A percentile compares a stretch with the other conserved stretches of the same genome.
These are phyloP conservation scores for Anarhynchus alexandrinus DNA, from an alignment of 2,113 vertebrate species.

Conservation along the genomic window DNA sequence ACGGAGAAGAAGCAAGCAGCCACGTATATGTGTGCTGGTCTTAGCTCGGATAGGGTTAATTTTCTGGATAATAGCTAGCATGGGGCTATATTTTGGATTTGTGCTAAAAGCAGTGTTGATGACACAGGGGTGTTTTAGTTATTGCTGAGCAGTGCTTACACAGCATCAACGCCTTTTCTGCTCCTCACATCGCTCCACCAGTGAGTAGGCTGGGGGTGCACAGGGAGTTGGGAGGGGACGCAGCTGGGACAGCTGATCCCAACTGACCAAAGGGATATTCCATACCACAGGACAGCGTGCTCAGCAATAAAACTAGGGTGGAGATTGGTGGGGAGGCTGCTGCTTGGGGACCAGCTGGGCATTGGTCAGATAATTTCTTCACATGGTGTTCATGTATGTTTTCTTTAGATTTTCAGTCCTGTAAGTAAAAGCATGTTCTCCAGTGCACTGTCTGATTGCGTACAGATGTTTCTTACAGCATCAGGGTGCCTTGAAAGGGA, in stretches of 20 bases:
- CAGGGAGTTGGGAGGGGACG: neutral
- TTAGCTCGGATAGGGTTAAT: neutral
- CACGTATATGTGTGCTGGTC: neutral
- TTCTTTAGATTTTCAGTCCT: neutral
- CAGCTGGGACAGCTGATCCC: neutral
- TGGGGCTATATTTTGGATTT: neutral
- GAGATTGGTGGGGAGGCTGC: neutral
- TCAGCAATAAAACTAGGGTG: neutral
- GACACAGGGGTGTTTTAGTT: accelerated
- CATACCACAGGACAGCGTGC: accelerated
- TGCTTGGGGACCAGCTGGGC: neutral
- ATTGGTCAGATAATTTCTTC: neutral
- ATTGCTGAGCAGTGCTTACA: neutral
- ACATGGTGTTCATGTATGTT: accelerated
- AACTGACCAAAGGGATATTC: neutral
- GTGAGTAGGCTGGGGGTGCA: neutral
- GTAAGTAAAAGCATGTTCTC: neutral
- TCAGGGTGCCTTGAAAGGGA: neutral
- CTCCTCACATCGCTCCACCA: neutral
- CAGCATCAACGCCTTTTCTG: neutral
- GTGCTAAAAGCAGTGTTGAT: neutral
- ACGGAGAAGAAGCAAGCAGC: neutral
- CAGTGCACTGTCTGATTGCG: neutral
- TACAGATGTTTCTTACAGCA: neutral
- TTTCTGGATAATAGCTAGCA: neutral